Evolutionary conservation across 2,113 vertebrate species (phyloP).

Genomic region (Penelope pileata): DNA sequence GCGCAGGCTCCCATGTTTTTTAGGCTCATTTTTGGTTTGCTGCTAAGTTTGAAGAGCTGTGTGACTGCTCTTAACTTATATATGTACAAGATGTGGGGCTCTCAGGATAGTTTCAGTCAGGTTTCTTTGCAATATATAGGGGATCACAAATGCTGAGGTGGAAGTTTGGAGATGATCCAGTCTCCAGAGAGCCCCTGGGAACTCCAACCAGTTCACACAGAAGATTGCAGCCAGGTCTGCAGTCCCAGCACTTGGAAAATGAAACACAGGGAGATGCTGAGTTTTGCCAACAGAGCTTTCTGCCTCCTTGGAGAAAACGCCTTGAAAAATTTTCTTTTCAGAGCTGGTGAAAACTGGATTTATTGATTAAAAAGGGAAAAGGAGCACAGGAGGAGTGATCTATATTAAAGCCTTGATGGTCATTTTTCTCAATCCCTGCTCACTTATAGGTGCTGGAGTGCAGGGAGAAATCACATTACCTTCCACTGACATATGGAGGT

Average conservation of each 20-base stretch:
- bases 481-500: background rate
- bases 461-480: background rate
- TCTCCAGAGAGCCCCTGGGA: background rate
- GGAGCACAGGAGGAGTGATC: background rate
- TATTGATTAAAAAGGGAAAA: conserved; percentile 2
- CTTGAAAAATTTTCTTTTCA: fast-evolving
- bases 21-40: background rate
- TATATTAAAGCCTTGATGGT: fast-evolving
- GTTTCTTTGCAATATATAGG: background rate
- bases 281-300: background rate
- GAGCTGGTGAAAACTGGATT: background rate
- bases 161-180: background rate
- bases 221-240: background rate
- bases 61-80: background rate
- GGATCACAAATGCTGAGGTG: background rate
- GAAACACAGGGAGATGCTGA: background rate
- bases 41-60: background rate
- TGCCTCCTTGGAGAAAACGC: background rate
- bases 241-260: fast-evolving
- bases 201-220: background rate
- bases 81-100: background rate
- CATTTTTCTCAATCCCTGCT: background rate
- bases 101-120: background rate
- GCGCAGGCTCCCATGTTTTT: background rate
- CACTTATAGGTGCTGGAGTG: fast-evolving